phyloP scores from a whole-genome alignment of 2,888 invertebrate species.

The Idaea straminata region DNA sequence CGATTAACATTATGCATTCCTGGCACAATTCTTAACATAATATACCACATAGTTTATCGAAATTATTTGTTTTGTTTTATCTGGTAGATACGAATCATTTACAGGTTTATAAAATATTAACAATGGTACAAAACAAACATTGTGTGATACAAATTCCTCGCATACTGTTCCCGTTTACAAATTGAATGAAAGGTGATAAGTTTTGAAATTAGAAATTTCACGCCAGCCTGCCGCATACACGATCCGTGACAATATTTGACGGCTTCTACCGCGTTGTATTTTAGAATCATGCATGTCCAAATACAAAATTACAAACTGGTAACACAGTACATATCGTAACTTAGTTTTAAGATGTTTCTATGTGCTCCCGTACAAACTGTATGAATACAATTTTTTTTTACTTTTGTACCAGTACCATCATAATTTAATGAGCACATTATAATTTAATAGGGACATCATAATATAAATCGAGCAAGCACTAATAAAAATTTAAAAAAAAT shows the following conservation, averaged over 20 bases:
- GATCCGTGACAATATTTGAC: slow-evolving; percentile 54
- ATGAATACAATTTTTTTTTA: too few relatives aligned
- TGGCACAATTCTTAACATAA: slow-evolving; percentile 22
- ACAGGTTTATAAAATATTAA: slow-evolving; percentile 40
- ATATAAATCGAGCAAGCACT: too few relatives aligned
- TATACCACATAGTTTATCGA: background rate
- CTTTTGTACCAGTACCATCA: too few relatives aligned
- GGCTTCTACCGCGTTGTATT: slow-evolving; percentile 38
- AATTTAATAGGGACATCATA: too few relatives aligned
- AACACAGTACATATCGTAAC: too few relatives aligned
- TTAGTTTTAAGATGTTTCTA: too few relatives aligned
- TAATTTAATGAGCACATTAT: too few relatives aligned
- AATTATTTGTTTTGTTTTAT: slow-evolving; percentile 34
- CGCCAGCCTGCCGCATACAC: slow-evolving; percentile 43
- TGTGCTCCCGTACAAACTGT: too few relatives aligned
- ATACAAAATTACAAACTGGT: slow-evolving; percentile 35
- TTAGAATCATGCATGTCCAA: slow-evolving; percentile 48
- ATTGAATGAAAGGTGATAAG: slow-evolving; percentile 47
- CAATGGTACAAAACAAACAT: slow-evolving; percentile 31
- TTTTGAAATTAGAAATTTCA: slow-evolving; percentile 68
- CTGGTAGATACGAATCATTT: slow-evolving; percentile 28
- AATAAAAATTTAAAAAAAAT: too few relatives aligned
- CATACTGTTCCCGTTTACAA: slow-evolving; percentile 28
- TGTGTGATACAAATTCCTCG: slow-evolving; percentile 37
- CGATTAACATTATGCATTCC: slow-evolving; percentile 29